These are phyloP conservation scores for Eumerus sabulonum DNA, from an alignment of 2,888 invertebrate species.

Conservation along the genomic window DNA sequence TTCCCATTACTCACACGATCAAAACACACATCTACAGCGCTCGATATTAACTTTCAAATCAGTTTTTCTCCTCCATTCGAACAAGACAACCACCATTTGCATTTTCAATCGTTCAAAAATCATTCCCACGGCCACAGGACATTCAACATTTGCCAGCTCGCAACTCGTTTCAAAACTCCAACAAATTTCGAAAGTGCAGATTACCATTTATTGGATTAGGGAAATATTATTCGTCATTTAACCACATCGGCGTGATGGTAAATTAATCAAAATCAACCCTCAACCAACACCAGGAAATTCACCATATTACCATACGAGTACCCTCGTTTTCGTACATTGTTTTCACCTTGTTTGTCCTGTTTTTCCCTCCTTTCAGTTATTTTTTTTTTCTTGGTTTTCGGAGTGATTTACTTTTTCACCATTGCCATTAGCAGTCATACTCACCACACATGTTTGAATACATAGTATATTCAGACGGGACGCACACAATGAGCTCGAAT, in stretches of 20 bases:
- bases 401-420: slow-evolving; percentile 15
- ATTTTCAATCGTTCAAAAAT: slow-evolving; percentile 3
- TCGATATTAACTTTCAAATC: too few relatives aligned
- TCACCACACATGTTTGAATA: slow-evolving; percentile 38
- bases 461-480: background rate
- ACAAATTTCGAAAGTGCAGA: slow-evolving; percentile 46
- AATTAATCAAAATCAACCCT: slow-evolving; percentile 54
- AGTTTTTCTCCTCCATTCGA: too few relatives aligned
- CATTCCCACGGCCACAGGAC: background rate
- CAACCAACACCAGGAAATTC: slow-evolving; percentile 28
- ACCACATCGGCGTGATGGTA: slow-evolving; percentile 46
- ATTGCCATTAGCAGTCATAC: slow-evolving; percentile 23
- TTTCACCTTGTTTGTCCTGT: background rate
- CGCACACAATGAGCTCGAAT: slow-evolving; percentile 11
- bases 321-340: background rate
- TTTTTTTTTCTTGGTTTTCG: slow-evolving; percentile 22
- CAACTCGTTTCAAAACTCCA: slow-evolving; percentile 20
- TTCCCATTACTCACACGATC: too few relatives aligned
- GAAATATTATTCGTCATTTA: slow-evolving; percentile 57
- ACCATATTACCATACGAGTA: slow-evolving; percentile 6
- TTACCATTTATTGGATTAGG: slow-evolving; percentile 66
- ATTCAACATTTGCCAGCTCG: background rate
- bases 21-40: too few relatives aligned
- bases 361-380: background rate
- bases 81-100: slow-evolving; percentile 17